Conservation (phyloP, 2,113 vertebrate genomes). For the Nansenia antarctica region DNA sequence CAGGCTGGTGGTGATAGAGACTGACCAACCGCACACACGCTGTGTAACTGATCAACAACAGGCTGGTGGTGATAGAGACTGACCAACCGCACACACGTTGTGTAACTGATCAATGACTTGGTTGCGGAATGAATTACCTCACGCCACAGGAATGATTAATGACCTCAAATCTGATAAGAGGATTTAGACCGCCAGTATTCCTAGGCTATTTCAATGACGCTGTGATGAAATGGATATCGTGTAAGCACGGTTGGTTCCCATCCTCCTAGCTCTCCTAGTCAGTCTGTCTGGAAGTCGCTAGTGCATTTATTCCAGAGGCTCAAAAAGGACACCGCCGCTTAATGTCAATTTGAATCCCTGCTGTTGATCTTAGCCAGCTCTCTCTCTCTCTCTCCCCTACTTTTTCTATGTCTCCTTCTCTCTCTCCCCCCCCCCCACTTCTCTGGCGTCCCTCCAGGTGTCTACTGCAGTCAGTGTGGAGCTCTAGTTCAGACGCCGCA, state of each 20-base stretch:
- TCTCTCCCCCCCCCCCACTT: slow-evolving; percentile 14
- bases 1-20: slow-evolving; percentile 10
- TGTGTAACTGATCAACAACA: too few relatives aligned
- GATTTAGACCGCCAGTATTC: slow-evolving; percentile 55
- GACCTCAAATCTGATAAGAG: slow-evolving; percentile 65
- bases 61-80: too few relatives aligned
- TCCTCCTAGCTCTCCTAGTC: slow-evolving; percentile 13
- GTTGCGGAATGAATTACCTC: slow-evolving; percentile 55
- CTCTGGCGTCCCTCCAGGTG: slow-evolving; percentile 63
- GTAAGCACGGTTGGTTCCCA: slow-evolving; percentile 47
- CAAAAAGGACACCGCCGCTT: slow-evolving; percentile 46
- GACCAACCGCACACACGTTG: slow-evolving; percentile 33
- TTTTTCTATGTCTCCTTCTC: slow-evolving; percentile 34
- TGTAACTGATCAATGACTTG: slow-evolving; percentile 56
- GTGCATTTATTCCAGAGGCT: slow-evolving; percentile 45
- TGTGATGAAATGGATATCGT: slow-evolving; percentile 65
- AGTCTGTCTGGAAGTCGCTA: slow-evolving; percentile 16
- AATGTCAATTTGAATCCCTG: slow-evolving; percentile 49
- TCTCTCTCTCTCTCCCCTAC: slow-evolving; percentile 7
- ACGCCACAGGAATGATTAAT: slow-evolving; percentile 68
- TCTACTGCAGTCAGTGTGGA: slow-evolving; percentile 65
- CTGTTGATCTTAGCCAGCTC: slow-evolving; percentile 31
- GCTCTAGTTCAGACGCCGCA: slow-evolving; percentile 63
- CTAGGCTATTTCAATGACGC: slow-evolving; percentile 60
- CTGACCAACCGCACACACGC: too few relatives aligned